Evolutionary conservation across 2,113 vertebrate genomes (phyloP).

Genomic region (Ginglymostoma cirratum): DNA sequence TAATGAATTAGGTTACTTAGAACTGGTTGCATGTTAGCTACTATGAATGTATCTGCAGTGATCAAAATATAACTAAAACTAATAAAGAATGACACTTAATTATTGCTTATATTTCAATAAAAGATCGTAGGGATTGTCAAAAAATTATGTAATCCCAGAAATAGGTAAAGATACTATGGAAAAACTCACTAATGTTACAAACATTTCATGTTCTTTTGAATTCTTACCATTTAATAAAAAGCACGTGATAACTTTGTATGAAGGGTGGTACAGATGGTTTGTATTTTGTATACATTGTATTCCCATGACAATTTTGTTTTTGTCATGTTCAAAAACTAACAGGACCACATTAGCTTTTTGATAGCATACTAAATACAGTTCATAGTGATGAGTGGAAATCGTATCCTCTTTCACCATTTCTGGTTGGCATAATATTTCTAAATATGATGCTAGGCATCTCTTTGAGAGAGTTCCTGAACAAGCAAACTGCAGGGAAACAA

Average conservation of each 20-base stretch:
- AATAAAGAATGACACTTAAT: constrained; percentile 37
- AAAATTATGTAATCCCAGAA: constrained; percentile 23
- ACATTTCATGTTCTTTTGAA: constrained; percentile 30
- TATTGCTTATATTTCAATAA: constrained; percentile 30
- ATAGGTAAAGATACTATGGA: constrained; percentile 23
- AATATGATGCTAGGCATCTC: not conserved
- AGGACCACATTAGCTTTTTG: too few species aligned
- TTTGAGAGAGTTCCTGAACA: not conserved
- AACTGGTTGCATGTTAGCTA: constrained; percentile 58
- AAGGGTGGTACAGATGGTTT: not conserved
- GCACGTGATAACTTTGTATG: constrained; percentile 27
- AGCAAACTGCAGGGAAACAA: not conserved
- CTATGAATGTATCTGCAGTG: constrained; percentile 56
- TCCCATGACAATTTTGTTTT: not conserved
- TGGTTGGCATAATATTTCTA: not conserved
- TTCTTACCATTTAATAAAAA: constrained; percentile 24
- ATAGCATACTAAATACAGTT: not conserved
- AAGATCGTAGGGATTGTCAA: constrained; percentile 38
- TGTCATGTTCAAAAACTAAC: too few species aligned
- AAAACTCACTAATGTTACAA: constrained; percentile 11
- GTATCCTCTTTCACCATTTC: not conserved
- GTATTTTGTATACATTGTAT: not conserved
- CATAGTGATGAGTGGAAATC: not conserved
- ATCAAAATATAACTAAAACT: constrained; percentile 50
- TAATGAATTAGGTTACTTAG: constrained; percentile 36